Evolutionary conservation across 35 echinoderm and acorn worm species (phyloP).

Genomic region (Lytechinus pictus): DNA sequence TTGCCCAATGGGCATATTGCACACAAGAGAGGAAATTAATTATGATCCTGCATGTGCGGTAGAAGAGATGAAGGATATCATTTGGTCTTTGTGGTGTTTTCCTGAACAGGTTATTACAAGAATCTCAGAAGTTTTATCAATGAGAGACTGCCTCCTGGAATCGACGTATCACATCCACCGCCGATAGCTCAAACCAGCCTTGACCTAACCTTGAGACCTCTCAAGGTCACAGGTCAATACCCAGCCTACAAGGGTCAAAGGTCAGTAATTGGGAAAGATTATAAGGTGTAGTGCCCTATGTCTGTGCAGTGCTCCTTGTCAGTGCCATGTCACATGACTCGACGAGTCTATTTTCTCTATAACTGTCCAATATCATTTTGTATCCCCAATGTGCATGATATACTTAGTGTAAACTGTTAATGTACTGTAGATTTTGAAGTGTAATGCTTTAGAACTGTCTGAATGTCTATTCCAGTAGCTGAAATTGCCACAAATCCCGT

Average conservation of each 20-base stretch:
- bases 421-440: too few relatives aligned
- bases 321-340: too few relatives aligned
- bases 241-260: neutral
- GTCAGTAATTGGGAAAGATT: neutral
- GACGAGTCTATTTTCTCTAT: too few relatives aligned
- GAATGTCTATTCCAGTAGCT: too few relatives aligned
- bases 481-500: too few relatives aligned
- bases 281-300: neutral
- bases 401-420: too few relatives aligned
- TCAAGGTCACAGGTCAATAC: conserved; percentile 39
- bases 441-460: too few relatives aligned
- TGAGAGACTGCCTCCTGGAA: conserved; percentile 72
- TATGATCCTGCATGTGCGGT: neutral
- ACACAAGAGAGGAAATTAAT: too few relatives aligned
- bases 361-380: too few relatives aligned
- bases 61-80: neutral
- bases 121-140: conserved; percentile 58
- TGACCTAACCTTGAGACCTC: conserved; percentile 66
- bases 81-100: conserved; percentile 1
- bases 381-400: too few relatives aligned
- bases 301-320: too few relatives aligned
- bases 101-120: conserved; percentile 65
- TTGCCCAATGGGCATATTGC: too few relatives aligned
- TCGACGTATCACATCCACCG: conserved; percentile 47
- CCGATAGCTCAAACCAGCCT: conserved; percentile 68